Evolutionary conservation across 2,888 invertebrate genomes (phyloP), one percentile per base, ranked within the genome.

Genomic region (Scrobipalpa atriplicella): DNA sequence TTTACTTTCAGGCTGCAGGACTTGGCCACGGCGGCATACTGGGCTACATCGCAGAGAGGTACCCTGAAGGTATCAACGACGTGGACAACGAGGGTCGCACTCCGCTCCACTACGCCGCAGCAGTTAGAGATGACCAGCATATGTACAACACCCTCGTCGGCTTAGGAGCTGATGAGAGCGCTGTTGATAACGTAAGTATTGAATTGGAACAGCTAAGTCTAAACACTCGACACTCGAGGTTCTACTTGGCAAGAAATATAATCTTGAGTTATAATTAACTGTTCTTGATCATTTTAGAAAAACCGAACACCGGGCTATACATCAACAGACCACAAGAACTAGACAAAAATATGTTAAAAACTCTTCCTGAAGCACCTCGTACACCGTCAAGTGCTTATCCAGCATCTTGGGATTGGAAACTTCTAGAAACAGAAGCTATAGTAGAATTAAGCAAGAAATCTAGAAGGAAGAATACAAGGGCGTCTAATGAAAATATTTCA

Each of bases 71-170:
- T 1, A 93, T 96, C 36, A 94, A 94, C 63, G 94, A 95, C 47
- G 90, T 94, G 18, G 98, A 98, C 86, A 95, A 95, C 78, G 97
- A 98, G 69, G 98, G 98, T 21, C 94, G 97, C 72, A 97, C 97
- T 0, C 96, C 98, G 0, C 88, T 98, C 62, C 98, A 98, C 87
- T 98, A 97, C 87, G 96, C 98, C 0, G 97, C 97, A 1, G 94
- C 96, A 13, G 92, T 95, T 29, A 96, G 96, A 81, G 97, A 97
- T 76, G 96, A 96, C 65, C 95, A 95, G 71, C 94, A 95, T 72
- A 95, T 96, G 78, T 98, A 95, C 80, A 95, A 96, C 77, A 94
- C 96, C 66, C 93, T 99, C 11, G 94, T 96, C 41, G 95, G 95
- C 72, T 94, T 96, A 29, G 98, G 98, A 39, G 97, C 98, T 19